Evolutionary conservation across 2,888 invertebrate species (phyloP).

Genomic region (Dinocampus coccinellae): DNA sequence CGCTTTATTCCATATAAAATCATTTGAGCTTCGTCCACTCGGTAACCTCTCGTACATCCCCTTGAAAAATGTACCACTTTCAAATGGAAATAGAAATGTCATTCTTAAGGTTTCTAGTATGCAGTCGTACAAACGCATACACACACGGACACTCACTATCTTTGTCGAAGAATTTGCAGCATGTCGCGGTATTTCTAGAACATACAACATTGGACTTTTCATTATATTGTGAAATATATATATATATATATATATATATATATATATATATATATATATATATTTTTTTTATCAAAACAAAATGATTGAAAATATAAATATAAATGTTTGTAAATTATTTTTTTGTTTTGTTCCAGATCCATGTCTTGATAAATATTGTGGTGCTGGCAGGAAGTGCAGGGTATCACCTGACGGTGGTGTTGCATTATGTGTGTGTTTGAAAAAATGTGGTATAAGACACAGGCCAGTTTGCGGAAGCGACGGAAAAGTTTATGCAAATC

Average conservation of each 20-base stretch:
- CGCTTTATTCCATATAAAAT: conserved; percentile 29
- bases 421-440: conserved; percentile 75
- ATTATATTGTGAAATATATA: not conserved
- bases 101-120: conserved; percentile 7
- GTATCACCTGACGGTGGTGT: conserved; percentile 70
- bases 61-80: conserved; percentile 31
- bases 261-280: too few relatives aligned
- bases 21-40: conserved; percentile 34
- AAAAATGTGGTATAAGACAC: conserved; percentile 72
- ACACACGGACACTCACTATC: not conserved
- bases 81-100: conserved; percentile 39
- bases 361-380: conserved; percentile 77
- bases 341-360: conserved; percentile 71
- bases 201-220: not conserved
- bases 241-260: too few relatives aligned
- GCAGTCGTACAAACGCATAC: not conserved
- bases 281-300: not conserved
- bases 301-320: not conserved
- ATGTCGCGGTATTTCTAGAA: not conserved
- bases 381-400: conserved; percentile 76
- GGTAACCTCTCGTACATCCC: conserved; percentile 10
- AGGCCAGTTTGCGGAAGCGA: conserved; percentile 78
- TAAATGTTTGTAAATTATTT: conserved; percentile 14
- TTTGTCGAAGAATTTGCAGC: not conserved
- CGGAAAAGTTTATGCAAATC: conserved; percentile 77